Conservation (phyloP, 2,888 invertebrate species). For the Hydraecia micacea region DNA sequence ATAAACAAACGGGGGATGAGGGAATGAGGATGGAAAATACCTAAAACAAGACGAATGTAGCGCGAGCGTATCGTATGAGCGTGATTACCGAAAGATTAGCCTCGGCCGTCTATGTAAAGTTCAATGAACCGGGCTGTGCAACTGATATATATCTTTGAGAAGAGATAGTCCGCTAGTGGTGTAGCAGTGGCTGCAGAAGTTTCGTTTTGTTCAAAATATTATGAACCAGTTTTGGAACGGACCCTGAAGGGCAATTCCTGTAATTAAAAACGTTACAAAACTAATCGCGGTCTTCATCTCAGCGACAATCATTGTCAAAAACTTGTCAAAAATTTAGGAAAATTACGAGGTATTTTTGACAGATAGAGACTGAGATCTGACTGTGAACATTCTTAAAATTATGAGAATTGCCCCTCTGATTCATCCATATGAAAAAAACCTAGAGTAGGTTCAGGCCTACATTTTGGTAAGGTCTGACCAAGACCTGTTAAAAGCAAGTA, state of each 20-base stretch:
- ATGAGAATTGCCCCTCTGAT: too few relatives aligned
- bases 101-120: constrained; percentile 64
- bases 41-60: constrained; percentile 66
- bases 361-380: too few relatives aligned
- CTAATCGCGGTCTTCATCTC: too few relatives aligned
- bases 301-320: too few relatives aligned
- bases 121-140: constrained; percentile 70
- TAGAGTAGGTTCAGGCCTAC: background rate
- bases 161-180: constrained; percentile 53
- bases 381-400: too few relatives aligned
- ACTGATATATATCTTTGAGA: constrained; percentile 71
- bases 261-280: too few relatives aligned
- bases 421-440: background rate
- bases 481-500: background rate
- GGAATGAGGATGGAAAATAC: constrained; percentile 57
- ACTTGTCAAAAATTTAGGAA: too few relatives aligned
- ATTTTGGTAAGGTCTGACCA: background rate
- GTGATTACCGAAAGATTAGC: constrained; percentile 73
- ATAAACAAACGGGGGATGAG: constrained; percentile 53
- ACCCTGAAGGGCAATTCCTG: background rate
- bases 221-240: background rate
- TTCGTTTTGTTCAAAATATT: constrained; percentile 8
- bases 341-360: too few relatives aligned
- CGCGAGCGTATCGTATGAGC: constrained; percentile 65
- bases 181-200: constrained; percentile 53